phyloP scores from a whole-genome alignment of 92 coral and sea anemone species.

The Pocillopora grandis region DNA sequence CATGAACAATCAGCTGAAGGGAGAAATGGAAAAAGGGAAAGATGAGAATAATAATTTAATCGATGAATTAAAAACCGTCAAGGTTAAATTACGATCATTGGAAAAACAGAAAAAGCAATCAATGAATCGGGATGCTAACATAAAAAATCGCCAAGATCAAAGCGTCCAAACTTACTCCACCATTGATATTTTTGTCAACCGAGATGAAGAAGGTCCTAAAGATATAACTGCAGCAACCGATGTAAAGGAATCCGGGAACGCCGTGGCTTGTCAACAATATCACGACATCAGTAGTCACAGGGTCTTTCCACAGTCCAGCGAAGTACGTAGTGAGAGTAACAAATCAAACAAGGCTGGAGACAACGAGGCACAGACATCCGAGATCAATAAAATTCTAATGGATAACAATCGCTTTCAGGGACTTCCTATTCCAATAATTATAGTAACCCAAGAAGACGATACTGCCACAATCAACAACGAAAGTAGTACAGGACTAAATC shows the following conservation, averaged over 20 bases:
- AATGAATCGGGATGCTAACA: neutral
- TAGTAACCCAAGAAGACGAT: constrained; percentile 9
- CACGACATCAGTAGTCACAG: neutral
- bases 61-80: constrained; percentile 22
- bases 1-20: constrained; percentile 25
- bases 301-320: neutral
- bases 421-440: constrained; percentile 26
- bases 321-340: neutral
- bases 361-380: too few species aligned
- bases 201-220: constrained; percentile 19
- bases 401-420: neutral
- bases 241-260: constrained; percentile 9
- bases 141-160: constrained; percentile 18
- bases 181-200: neutral
- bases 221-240: constrained; percentile 12
- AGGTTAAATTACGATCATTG: neutral
- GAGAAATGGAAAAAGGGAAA: constrained; percentile 33
- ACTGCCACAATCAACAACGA: neutral
- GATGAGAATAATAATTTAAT: constrained; percentile 9
- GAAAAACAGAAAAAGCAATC: constrained; percentile 5
- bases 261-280: neutral
- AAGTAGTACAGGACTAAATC: constrained; percentile 1
- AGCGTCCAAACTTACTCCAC: constrained; percentile 11
- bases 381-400: neutral
- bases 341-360: neutral